Base-by-base conservation (phyloP, 2,888 invertebrate genomes). In the Drosophila yooni region DNA sequence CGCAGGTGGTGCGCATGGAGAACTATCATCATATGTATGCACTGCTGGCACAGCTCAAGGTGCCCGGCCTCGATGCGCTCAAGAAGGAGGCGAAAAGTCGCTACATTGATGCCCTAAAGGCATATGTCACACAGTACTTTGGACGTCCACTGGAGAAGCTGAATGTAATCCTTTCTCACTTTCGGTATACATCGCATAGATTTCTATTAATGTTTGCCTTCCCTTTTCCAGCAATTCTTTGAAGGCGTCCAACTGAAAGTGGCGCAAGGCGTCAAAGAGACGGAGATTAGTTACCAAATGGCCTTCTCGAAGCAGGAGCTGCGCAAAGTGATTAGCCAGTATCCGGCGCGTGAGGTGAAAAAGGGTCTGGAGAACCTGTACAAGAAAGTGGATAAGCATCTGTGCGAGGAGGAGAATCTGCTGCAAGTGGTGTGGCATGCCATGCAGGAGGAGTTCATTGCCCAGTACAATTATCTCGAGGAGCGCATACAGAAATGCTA, bases 391-490 rank as follows among this genome's bases (percentile, higher is more conserved):
- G 99, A 99, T 93, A 99, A 99, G 94, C 99, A 99, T 94, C 94
- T 99, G 53, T 98, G 97, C 90, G 98, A 98, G 93, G 98, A 98
- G 93, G 97, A 97, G 92, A 98, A 98, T 91, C 94, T 99, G 77
- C 94, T 98, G 89, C 94, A 97, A 95, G 99, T 99, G 59, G 99
- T 99, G 68, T 99, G 99, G 99, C 96, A 98, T 92, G 98, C 98
- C 88, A 99, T 99, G 99, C 99, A 99, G 94, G 98, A 99, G 93
- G 99, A 99, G 94, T 99, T 99, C 94, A 97, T 99, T 87, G 96
- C 97, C 84, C 99, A 99, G 93, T 98, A 99, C 94, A 98, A 97
- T 93, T 95, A 96, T 87, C 96, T 99, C 84, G 98, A 99, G 94
- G 97, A 97, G 84, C 95, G 98, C 83, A 98, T 99, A 91, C 97